Base-by-base conservation (phyloP, 2,113 vertebrate species). In the Aphyosemion australe region DNA sequence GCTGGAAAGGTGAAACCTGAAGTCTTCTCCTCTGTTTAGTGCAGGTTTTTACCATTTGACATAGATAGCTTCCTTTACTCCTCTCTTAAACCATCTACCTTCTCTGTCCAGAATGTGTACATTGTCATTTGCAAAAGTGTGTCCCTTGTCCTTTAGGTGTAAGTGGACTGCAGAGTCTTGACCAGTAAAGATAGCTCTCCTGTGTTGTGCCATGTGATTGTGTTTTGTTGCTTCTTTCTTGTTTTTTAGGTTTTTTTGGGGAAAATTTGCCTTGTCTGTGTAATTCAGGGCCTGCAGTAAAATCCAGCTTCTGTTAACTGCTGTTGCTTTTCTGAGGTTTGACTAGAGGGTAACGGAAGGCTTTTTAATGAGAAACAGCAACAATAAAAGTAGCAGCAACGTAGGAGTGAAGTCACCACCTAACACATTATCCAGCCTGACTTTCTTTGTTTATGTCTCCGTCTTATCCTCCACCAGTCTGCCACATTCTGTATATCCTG, bases 381-480 rank as follows among this genome's bases (percentile, higher is more conserved):
- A 52, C 47, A 62, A 37, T 31, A 42, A 61, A 74, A 59, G 21
- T 7, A 59, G 8, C 58, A 31, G 45, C 4, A 57, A 54, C 10
- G 37, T 59, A 6, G 47, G 14, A 54, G n/a, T 50, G 13, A 41
- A 43, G 65, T 21, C 37, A 14, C 39, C 31, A 52, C 54, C 42
- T 6, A 42, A 34, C 8, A 26, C 2, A 19, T 59, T 6, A 55
- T 43, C 5, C n/a, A 51, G 46, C 41, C 12, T 1, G 42, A 39
- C 7, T 21, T n/a, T 16, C 12, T 49, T 41, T 47, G 5, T 6
- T 13, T 47, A 20, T 50, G 49, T 46, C 37, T 56, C 4, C 12
- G 20, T 41, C 18, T 53, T 45, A 39, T 18, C 0, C n/a, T 52
- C 48, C 39, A 6, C 8, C n/a, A 6, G 19, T 20, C 59, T 55